Evolutionary conservation across 2,888 invertebrate genomes (phyloP).

Genomic region (Metopia argyrocephala): DNA sequence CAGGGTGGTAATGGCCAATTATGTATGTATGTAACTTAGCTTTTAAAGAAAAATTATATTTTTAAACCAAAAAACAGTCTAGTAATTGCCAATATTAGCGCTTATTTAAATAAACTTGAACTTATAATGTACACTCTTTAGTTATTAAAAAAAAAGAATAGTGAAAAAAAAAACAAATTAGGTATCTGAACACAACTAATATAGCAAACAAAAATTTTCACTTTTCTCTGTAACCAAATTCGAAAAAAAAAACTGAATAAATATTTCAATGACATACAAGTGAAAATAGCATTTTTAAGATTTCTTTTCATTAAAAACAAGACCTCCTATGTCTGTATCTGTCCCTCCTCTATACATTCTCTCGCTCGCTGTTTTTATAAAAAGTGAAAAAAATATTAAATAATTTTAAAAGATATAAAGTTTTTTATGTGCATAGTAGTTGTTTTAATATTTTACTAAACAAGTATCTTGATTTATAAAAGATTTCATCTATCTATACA

Average conservation of each 20-base stretch:
- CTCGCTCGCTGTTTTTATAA: neutral
- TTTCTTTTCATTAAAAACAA: constrained; percentile 19
- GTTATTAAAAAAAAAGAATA: too few species aligned
- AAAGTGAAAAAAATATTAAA: neutral
- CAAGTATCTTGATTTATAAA: neutral
- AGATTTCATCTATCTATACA: constrained; percentile 4
- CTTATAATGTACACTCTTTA: too few species aligned
- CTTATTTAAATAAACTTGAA: too few species aligned
- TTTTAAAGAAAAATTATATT: too few species aligned
- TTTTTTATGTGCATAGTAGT: neutral
- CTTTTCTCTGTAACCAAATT: constrained; percentile 33
- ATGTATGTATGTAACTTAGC: too few species aligned
- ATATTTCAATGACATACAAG: constrained; percentile 46
- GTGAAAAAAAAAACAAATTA: neutral
- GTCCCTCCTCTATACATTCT: neutral
- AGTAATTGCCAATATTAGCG: too few species aligned
- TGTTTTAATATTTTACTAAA: neutral
- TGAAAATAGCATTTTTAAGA: constrained; percentile 32
- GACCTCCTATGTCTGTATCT: neutral
- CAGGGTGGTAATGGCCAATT: too few species aligned
- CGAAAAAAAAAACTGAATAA: neutral
- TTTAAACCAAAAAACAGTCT: too few species aligned
- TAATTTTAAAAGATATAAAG: constrained; percentile 21
- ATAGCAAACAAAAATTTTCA: constrained; percentile 19
- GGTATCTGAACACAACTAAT: neutral